phyloP scores from a whole-genome alignment of 2,888 invertebrate species.

The Loripinus fragilis region DNA sequence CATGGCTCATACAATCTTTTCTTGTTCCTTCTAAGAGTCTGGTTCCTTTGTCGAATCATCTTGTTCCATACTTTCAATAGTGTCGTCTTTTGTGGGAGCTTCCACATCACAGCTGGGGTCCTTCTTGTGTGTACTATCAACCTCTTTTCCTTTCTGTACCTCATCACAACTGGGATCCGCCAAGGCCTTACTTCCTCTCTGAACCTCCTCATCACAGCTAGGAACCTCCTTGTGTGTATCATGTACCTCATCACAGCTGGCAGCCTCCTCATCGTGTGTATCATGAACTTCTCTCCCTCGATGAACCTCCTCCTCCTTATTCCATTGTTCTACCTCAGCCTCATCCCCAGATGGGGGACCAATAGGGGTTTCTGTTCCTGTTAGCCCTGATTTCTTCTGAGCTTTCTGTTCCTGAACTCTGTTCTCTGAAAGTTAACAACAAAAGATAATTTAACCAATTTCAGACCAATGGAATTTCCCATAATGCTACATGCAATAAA shows the following conservation, averaged over 20 bases:
- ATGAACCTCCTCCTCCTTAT: conserved; percentile 35
- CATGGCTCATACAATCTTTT: no score
- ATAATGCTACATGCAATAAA: no score
- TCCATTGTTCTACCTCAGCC: conserved; percentile 53
- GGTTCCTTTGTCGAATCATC: no score
- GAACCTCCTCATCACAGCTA: no score
- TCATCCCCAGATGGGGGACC: conserved; percentile 51
- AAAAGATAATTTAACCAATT: no score
- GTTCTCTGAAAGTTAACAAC: background rate
- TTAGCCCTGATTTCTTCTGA: background rate
- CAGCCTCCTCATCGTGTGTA: conserved; percentile 3
- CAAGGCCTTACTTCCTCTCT: background rate
- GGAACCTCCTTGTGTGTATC: no score
- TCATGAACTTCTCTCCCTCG: conserved; percentile 47
- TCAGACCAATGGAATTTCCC: no score
- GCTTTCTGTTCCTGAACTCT: conserved; percentile 8
- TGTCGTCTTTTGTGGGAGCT: no score
- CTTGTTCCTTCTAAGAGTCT: no score
- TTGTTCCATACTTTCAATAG: no score
- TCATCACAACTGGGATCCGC: background rate
- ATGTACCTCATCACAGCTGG: no score
- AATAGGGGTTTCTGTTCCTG: conserved; percentile 50
- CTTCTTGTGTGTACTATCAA: background rate
- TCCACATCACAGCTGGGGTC: background rate
- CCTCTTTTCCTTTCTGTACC: background rate